Percentiles rank a stretch among this genome's conserved stretches.
Conservation (phyloP, 2,888 invertebrate species). For the Teleogryllus oceanicus region DNA sequence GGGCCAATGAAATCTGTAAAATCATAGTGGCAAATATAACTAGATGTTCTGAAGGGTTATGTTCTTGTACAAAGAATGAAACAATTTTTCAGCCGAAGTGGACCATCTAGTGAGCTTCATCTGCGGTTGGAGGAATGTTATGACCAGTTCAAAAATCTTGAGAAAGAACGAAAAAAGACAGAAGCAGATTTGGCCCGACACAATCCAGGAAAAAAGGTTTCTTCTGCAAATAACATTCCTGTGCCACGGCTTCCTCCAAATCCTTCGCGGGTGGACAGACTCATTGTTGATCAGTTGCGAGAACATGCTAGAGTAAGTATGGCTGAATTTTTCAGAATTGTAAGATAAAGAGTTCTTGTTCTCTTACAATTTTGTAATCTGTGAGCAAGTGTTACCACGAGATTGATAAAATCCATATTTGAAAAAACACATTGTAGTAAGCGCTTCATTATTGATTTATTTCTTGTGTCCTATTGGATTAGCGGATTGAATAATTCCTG, state of each 20-base stretch:
- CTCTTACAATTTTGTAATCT: too few species aligned
- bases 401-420: too few species aligned
- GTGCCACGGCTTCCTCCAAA: conserved; percentile 74
- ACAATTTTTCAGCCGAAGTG: conserved; percentile 48
- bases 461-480: too few species aligned
- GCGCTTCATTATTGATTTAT: too few species aligned
- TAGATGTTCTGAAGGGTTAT: too few species aligned
- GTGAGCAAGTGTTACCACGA: too few species aligned
- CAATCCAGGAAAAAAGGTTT: conserved; percentile 74
- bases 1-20: too few species aligned
- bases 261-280: conserved; percentile 72
- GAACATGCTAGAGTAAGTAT: conserved; percentile 62
- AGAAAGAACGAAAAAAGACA: conserved; percentile 75
- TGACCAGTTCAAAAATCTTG: conserved; percentile 74
- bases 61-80: conserved; percentile 21
- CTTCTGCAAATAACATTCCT: conserved; percentile 69
- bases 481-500: too few species aligned
- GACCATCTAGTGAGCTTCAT: conserved; percentile 62
- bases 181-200: conserved; percentile 73
- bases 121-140: conserved; percentile 71
- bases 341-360: too few species aligned
- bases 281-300: conserved; percentile 74
- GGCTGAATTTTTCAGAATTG: too few species aligned
- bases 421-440: too few species aligned
- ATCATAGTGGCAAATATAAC: too few species aligned